Evolutionary conservation across 2,797 vertebrate genomes (phyloP), one percentile per base, ranked within the genome.

Genomic region (Phoebastria nigripes): DNA sequence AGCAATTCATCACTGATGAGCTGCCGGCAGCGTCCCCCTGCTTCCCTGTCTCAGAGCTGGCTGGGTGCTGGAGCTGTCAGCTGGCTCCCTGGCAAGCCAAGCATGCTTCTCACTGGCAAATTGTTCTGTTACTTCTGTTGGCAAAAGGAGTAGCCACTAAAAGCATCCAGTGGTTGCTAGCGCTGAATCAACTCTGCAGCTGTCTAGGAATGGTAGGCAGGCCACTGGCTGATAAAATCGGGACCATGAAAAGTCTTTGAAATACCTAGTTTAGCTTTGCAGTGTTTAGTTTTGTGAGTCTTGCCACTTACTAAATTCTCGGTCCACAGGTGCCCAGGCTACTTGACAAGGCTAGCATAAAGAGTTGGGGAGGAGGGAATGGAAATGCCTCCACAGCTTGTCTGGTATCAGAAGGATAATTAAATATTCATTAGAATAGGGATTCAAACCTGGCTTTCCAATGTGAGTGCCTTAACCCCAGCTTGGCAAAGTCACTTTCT

Each of bases 1-100:
- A 70, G 42, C 8, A 15, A 3, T 13, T 35, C 5, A 2, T 49
- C 3, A 0, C 6, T 7, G 26, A 6, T 19, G 2, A 12, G 29
- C 56, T 46, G 67, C 51, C n/a, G 51, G 56, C 35, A 3, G 1
- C 6, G 11, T 4, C 15, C 12, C 18, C 12, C 37, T 28, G 26
- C 28, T 39, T 18, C 20, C 1, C 0, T 25, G 33, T 21, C 14
- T 15, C 8, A 3, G 63, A 12, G 35, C 35, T 19, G 19, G 29
- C 24, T 33, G 15, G 7, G 4, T 41, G 26, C 39, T 6, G 41
- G 47, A n/a, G 73, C 35, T 73, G 12, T 12, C 42, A 6, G 22
- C 16, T 39, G 16, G 47, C 29, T 81, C 9, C 19, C 3, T 4
- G 31, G n/a, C 19, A 15, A 55, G 46, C 22, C 5, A 3, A 14